Conservation (phyloP, 2,113 vertebrate species). For the Capreolus pygargus region DNA sequence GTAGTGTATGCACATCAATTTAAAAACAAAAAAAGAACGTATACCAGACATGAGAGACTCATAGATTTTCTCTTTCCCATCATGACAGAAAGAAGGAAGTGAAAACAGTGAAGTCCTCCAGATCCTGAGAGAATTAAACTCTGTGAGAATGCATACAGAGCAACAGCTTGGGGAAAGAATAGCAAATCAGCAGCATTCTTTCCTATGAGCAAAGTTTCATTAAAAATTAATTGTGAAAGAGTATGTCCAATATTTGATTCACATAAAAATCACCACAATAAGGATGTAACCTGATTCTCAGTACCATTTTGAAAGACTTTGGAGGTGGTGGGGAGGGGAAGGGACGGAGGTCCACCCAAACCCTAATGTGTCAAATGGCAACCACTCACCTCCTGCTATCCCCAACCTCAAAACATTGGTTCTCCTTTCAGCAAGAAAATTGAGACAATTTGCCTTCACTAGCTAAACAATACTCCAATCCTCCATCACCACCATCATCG, state of each 20-base stretch:
- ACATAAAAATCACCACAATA: background rate
- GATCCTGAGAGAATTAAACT: background rate
- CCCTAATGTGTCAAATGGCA: background rate
- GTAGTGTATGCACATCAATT: background rate
- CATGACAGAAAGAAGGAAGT: background rate
- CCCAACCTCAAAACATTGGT: background rate
- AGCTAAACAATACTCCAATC: background rate
- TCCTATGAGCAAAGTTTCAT: background rate
- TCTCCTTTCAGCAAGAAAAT: background rate
- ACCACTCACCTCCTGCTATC: background rate
- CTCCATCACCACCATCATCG: no score
- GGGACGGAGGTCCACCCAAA: background rate
- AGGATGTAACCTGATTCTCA: rapidly evolving
- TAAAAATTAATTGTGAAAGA: background rate
- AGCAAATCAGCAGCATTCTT: background rate
- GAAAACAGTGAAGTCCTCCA: background rate
- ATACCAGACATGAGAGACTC: no score
- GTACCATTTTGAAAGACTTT: background rate
- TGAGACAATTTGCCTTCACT: background rate
- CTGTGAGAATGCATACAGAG: background rate
- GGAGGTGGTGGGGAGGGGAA: rapidly evolving
- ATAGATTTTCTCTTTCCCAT: background rate
- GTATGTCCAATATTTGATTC: background rate
- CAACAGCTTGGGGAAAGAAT: background rate
- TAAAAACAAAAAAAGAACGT: background rate